Percentiles rank a stretch among this genome's conserved stretches.
Conservation (phyloP, 2,888 invertebrate species). For the Drosophila paramelanica region DNA sequence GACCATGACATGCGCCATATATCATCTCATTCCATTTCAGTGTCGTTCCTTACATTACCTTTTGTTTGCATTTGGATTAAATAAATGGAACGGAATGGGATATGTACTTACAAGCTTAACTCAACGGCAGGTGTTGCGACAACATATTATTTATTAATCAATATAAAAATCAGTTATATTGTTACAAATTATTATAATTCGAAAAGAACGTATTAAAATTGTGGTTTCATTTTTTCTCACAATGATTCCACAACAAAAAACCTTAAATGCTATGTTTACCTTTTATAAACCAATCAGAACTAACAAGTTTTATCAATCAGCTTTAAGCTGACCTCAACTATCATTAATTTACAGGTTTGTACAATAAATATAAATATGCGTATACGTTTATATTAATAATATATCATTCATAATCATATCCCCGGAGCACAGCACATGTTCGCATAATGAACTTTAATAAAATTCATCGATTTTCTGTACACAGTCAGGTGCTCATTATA, state of each 20-base stretch:
- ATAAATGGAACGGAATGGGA: not conserved
- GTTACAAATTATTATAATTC: not conserved
- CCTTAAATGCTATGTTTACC: too few relatives aligned
- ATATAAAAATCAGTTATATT: not conserved
- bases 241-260: too few relatives aligned
- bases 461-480: conserved; percentile 10
- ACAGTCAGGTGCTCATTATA: conserved; percentile 1
- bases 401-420: not conserved
- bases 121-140: not conserved
- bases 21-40: conserved; percentile 1
- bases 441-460: conserved; percentile 2
- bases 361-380: not conserved
- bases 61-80: not conserved
- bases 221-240: too few relatives aligned
- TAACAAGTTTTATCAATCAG: not conserved
- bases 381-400: not conserved
- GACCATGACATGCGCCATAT: not conserved
- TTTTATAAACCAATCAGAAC: too few relatives aligned
- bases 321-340: not conserved
- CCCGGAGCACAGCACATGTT: not conserved
- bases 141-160: not conserved
- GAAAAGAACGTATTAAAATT: too few relatives aligned
- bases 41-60: not conserved
- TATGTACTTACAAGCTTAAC: not conserved
- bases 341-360: not conserved